These are phyloP conservation scores for Harlomillsia oculata DNA, from an alignment of 1,140 invertebrate species.

Conservation along the genomic window DNA sequence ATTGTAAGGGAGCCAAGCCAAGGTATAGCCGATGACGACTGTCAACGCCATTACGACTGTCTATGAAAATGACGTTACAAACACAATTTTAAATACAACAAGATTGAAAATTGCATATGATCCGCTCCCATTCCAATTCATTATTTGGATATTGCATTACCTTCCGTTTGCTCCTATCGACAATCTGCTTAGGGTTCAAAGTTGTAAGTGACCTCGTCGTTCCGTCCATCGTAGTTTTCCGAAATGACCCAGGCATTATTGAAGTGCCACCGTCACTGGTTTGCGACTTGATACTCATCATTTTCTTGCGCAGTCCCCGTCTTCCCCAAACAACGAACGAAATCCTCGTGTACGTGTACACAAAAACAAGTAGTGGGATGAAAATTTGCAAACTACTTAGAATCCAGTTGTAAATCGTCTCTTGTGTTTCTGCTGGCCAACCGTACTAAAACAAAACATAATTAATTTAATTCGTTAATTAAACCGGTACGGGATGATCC, in stretches of 20 bases:
- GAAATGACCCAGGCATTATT: not conserved
- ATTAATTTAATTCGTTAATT: no score
- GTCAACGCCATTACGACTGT: conserved; percentile 89
- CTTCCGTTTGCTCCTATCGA: not conserved
- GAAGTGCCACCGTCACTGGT: not conserved
- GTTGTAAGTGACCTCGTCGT: no score
- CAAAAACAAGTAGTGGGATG: conserved; percentile 64
- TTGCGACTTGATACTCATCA: not conserved
- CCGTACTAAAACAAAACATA: conserved; percentile 27
- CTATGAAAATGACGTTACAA: conserved; percentile 50
- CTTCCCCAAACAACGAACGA: conserved; percentile 78
- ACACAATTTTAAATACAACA: not conserved
- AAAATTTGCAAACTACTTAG: conserved; percentile 74
- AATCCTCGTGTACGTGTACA: conserved; percentile 79
- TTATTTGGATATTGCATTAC: not conserved
- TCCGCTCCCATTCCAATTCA: no score
- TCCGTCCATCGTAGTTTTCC: no score
- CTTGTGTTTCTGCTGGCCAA: conserved; percentile 49
- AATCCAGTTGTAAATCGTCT: conserved; percentile 60
- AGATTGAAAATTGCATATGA: not conserved
- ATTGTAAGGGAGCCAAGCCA: conserved; percentile 80
- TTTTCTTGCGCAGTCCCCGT: not conserved
- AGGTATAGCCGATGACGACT: conserved; percentile 70
- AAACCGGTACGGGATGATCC: no score
- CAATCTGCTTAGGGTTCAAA: not conserved